Conservation (phyloP, 2,113 vertebrate genomes). For the Sinocyclocheilus grahami region DNA sequence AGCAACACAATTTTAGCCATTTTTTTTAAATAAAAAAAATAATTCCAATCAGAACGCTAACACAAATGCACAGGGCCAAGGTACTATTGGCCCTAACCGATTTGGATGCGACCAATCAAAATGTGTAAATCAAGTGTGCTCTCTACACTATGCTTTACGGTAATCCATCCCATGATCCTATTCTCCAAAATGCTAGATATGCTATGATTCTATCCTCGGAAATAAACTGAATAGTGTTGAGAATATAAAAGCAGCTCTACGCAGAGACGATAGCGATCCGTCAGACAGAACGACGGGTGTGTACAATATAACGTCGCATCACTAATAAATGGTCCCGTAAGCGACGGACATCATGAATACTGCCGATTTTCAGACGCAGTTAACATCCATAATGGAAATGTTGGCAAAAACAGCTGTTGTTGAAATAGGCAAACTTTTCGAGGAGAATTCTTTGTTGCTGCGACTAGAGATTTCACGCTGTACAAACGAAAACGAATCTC, state of each 20-base stretch:
- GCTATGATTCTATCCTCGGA: background rate
- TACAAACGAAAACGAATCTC: conserved; percentile 74
- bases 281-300: background rate
- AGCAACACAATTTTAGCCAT: too few relatives aligned
- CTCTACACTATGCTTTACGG: conserved; percentile 54
- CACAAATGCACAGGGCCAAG: too few relatives aligned
- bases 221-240: background rate
- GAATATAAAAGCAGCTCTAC: background rate
- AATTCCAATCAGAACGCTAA: background rate
- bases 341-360: conserved; percentile 52
- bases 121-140: too few relatives aligned
- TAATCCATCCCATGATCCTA: conserved; percentile 69
- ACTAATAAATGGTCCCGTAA: background rate
- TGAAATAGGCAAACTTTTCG: conserved; percentile 75
- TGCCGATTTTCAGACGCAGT: conserved; percentile 69
- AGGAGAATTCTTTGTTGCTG: conserved; percentile 73
- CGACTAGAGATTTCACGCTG: conserved; percentile 74
- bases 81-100: too few relatives aligned
- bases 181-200: conserved; percentile 49
- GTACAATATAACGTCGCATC: background rate
- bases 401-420: conserved; percentile 72
- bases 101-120: background rate
- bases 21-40: too few relatives aligned
- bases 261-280: background rate
- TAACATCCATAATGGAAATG: conserved; percentile 73